phyloP scores from a whole-genome alignment of 2,888 invertebrate genomes.

The Acheta domesticus region DNA sequence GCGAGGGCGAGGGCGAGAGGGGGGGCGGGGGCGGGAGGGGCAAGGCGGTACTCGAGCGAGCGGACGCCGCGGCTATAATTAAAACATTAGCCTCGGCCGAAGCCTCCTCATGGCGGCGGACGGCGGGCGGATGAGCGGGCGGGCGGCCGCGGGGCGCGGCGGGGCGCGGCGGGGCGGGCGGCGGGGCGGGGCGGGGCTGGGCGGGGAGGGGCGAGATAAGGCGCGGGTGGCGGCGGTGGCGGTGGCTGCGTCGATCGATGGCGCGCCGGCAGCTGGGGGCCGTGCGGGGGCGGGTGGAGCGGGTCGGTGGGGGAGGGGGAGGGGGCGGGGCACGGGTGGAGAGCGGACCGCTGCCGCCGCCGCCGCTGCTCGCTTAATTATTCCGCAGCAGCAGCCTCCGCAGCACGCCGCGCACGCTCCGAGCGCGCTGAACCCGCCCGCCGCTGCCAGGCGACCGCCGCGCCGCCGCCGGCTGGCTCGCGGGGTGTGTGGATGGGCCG shows the following conservation, averaged over 20 bases:
- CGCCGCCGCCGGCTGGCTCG: too few relatives aligned
- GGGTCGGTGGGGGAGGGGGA: neutral
- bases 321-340: neutral
- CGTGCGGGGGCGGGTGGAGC: neutral
- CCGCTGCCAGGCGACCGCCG: too few relatives aligned
- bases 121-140: neutral
- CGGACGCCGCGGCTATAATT: neutral
- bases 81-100: slow-evolving; percentile 5
- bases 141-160: neutral
- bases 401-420: too few relatives aligned
- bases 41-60: too few relatives aligned
- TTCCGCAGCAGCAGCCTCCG: neutral
- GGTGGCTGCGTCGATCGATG: neutral
- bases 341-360: neutral
- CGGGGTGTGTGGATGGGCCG: too few relatives aligned
- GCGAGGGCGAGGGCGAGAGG: too few relatives aligned
- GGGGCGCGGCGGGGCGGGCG: too few relatives aligned
- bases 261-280: neutral
- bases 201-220: neutral
- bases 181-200: too few relatives aligned
- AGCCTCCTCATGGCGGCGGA: neutral
- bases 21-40: too few relatives aligned
- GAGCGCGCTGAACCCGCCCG: too few relatives aligned
- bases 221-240: neutral
- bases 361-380: neutral